A percentile compares a stretch with the other conserved stretches of the same genome.
phyloP scores from a whole-genome alignment of 2,888 invertebrate species.

The Oligia latruncula region DNA sequence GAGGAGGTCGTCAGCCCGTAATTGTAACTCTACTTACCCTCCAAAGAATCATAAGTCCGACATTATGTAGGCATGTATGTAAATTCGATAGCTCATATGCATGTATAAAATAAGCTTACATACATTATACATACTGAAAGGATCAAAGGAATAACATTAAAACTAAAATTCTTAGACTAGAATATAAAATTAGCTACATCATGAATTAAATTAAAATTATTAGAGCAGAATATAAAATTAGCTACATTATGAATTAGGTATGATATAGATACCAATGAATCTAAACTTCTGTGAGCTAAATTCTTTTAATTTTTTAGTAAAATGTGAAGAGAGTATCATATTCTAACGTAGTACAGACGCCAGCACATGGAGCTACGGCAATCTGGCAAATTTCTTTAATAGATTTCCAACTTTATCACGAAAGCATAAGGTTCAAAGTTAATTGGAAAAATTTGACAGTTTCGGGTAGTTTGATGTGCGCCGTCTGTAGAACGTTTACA shows the following conservation, averaged over 20 bases:
- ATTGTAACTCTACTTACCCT: slow-evolving; percentile 59
- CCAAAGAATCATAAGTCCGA: slow-evolving; percentile 52
- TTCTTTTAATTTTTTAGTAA: neutral
- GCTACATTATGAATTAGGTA: slow-evolving; percentile 7
- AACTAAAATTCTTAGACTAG: neutral
- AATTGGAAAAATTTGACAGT: too few species aligned
- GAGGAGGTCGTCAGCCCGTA: slow-evolving; percentile 45
- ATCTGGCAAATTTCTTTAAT: too few species aligned
- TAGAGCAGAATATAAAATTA: neutral
- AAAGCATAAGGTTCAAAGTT: too few species aligned
- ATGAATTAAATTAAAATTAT: neutral
- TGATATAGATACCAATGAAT: neutral
- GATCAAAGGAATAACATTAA: slow-evolving; percentile 22
- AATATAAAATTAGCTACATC: neutral
- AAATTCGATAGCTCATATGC: slow-evolving; percentile 46
- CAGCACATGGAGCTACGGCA: too few species aligned
- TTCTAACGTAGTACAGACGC: neutral
- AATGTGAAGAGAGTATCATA: neutral
- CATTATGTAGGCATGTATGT: slow-evolving; percentile 60
- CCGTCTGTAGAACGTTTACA: too few species aligned
- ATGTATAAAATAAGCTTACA: slow-evolving; percentile 39
- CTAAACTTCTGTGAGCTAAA: neutral
- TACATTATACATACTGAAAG: slow-evolving; percentile 10
- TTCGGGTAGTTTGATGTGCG: too few species aligned
- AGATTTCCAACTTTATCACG: too few species aligned